Evolutionary conservation across 1,140 invertebrate genomes (phyloP).

Genomic region (Acromyrmex heyeri): DNA sequence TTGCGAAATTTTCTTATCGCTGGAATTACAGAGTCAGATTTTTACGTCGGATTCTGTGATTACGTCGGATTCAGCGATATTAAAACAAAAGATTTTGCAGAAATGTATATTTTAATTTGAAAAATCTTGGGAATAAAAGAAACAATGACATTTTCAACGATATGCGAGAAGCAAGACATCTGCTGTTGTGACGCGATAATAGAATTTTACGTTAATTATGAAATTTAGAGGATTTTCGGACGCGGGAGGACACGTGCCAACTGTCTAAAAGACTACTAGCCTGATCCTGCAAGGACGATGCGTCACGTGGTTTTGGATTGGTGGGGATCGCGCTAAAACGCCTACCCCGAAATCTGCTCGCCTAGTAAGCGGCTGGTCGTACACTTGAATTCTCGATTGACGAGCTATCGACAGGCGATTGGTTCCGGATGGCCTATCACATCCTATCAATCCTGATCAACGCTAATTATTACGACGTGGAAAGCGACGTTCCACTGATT

Average conservation of each 20-base stretch:
- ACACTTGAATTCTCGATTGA: constrained; percentile 86
- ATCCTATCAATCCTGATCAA: neutral
- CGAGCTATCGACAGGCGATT: constrained; percentile 85
- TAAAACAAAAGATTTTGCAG: neutral
- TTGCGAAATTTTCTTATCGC: neutral
- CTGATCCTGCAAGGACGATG: constrained; percentile 85
- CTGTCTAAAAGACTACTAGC: constrained; percentile 81
- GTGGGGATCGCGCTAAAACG: constrained; percentile 59
- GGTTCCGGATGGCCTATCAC: constrained; percentile 34
- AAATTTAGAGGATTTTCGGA: constrained; percentile 59
- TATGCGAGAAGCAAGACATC: neutral
- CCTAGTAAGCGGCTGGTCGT: constrained; percentile 86
- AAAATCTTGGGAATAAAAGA: neutral
- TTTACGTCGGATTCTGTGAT: too few species aligned
- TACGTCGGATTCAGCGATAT: neutral
- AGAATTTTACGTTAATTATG: neutral
- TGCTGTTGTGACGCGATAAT: neutral
- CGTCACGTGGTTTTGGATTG: constrained; percentile 83
- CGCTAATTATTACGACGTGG: neutral
- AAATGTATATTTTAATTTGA: neutral
- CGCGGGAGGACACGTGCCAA: constrained; percentile 36
- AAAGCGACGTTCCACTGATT: neutral
- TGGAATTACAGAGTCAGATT: too few species aligned
- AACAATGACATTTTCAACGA: neutral
- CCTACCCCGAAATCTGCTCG: constrained; percentile 82